Evolutionary conservation across 2,113 vertebrate species (phyloP).

Genomic region (Phrynocephalus versicolor): DNA sequence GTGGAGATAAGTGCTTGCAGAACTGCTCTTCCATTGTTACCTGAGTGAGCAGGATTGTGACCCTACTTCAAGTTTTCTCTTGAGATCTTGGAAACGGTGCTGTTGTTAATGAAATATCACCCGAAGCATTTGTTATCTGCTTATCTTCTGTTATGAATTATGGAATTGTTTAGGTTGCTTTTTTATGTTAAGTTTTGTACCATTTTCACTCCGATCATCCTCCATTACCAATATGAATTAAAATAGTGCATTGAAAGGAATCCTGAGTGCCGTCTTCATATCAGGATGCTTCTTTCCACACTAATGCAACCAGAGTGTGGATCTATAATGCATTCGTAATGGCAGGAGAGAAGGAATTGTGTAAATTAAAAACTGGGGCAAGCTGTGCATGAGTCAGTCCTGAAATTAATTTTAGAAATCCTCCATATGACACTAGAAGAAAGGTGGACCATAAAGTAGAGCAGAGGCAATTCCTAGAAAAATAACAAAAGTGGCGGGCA

Average conservation of each 20-base stretch:
- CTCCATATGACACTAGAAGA: background rate
- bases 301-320: background rate
- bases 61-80: background rate
- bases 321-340: background rate
- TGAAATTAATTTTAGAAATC: conserved; percentile 8
- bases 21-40: too few relatives aligned
- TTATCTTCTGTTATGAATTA: background rate
- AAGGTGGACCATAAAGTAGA: background rate
- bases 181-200: background rate
- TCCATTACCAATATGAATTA: background rate
- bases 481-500: background rate
- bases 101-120: background rate
- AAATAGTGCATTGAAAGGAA: background rate
- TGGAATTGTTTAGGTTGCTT: background rate
- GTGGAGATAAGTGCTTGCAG: too few relatives aligned
- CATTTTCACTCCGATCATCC: background rate
- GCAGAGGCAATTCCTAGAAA: background rate
- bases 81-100: background rate
- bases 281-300: background rate
- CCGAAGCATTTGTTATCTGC: background rate
- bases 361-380: background rate
- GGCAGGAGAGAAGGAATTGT: too few relatives aligned
- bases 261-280: background rate
- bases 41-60: too few relatives aligned
- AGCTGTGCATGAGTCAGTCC: background rate